Conservation (phyloP, 2,888 invertebrate species). For the Diarsia dahlii region DNA sequence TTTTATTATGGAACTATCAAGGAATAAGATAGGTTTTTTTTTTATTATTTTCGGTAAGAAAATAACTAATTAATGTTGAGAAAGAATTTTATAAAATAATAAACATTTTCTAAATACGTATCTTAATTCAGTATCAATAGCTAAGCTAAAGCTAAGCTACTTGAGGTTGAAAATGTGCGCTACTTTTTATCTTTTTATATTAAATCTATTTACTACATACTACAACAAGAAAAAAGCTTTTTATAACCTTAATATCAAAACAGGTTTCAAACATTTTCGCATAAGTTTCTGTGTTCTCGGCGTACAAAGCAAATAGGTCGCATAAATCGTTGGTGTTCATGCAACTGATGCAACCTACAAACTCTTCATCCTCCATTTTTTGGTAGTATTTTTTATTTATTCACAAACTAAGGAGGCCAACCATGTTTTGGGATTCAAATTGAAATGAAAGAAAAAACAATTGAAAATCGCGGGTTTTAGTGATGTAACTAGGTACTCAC, state of each 20-base stretch:
- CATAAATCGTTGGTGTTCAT: conserved; percentile 87
- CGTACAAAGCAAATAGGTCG: conserved; percentile 87
- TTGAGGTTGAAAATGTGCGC: conserved; percentile 15
- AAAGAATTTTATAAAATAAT: neutral
- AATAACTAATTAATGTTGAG: too few species aligned
- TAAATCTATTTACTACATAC: conserved; percentile 55
- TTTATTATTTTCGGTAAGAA: too few species aligned
- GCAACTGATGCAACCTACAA: conserved; percentile 89
- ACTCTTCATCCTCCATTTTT: conserved; percentile 85
- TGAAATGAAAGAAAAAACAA: conserved; percentile 56
- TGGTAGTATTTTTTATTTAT: conserved; percentile 59
- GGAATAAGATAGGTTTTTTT: neutral
- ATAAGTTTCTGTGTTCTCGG: conserved; percentile 85
- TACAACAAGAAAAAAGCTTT: conserved; percentile 55
- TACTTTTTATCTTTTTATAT: conserved; percentile 51
- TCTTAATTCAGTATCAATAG: neutral
- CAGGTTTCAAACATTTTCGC: conserved; percentile 87
- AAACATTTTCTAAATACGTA: neutral
- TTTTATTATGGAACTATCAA: too few species aligned
- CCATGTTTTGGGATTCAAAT: conserved; percentile 53
- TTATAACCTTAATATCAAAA: conserved; percentile 83
- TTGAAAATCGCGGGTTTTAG: conserved; percentile 66
- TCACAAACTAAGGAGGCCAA: conserved; percentile 71
- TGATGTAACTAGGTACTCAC: conserved; percentile 25
- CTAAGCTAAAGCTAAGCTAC: neutral